These are phyloP conservation scores for Lagorchestes hirsutus DNA, from an alignment of 2,797 vertebrate genomes.

Conservation along the genomic window DNA sequence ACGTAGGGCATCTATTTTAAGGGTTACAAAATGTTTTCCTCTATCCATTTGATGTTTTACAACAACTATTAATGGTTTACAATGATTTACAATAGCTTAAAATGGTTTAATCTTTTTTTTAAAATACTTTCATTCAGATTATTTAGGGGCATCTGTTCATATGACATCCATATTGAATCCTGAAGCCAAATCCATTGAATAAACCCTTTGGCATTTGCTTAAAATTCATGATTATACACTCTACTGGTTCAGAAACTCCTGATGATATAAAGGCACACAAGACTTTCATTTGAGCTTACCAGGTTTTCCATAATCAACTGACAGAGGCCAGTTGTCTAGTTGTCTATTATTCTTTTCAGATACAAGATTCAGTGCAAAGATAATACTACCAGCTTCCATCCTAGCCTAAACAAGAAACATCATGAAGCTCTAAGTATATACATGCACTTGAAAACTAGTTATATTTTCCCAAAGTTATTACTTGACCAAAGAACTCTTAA, in stretches of 20 bases:
- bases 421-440: not conserved
- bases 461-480: conserved; percentile 7
- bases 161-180: not conserved
- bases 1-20: conserved; percentile 13
- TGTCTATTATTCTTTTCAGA: not conserved
- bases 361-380: conserved; percentile 1
- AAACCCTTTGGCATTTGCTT: conserved; percentile 26
- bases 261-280: not conserved
- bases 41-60: conserved; percentile 52
- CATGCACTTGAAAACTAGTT: not conserved
- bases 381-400: not conserved
- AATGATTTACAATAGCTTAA: conserved; percentile 18
- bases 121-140: conserved; percentile 18
- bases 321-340: not conserved
- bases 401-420: not conserved
- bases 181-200: conserved; percentile 4
- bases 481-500: not conserved
- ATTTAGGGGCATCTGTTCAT: conserved; percentile 13
- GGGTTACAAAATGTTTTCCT: not conserved
- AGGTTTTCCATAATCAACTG: not conserved
- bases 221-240: conserved; percentile 34
- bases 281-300: not conserved
- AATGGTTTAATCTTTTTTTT: conserved; percentile 36
- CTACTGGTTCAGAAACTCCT: conserved; percentile 20
- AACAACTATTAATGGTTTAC: conserved; percentile 9